Conservation (phyloP, 2,113 vertebrate genomes). For the Cephalopterus ornatus region DNA sequence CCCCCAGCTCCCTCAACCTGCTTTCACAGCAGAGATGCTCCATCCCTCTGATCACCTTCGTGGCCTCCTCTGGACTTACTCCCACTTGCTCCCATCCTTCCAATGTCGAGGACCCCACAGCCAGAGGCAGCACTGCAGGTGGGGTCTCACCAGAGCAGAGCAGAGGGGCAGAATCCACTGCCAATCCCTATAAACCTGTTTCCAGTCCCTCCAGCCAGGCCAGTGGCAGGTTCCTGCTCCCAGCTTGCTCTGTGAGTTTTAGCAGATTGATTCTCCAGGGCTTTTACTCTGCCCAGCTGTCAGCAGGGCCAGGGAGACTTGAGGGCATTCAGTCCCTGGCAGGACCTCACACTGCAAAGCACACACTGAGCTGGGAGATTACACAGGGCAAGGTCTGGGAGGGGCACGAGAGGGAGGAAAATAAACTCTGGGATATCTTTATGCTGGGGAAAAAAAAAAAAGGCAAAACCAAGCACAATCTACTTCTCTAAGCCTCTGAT, state of each 20-base stretch:
- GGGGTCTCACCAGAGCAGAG: neutral
- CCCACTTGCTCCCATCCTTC: accelerated
- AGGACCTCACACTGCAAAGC: neutral
- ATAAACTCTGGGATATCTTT: neutral
- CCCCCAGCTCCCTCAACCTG: neutral
- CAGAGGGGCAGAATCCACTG: accelerated
- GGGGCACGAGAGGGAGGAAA: neutral
- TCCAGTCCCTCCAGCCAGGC: neutral
- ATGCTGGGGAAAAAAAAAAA: neutral
- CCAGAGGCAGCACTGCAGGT: neutral
- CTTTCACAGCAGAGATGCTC: neutral
- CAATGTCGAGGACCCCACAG: neutral
- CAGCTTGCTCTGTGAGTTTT: neutral
- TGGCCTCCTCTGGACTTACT: neutral
- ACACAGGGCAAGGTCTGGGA: neutral
- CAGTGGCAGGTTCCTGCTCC: neutral
- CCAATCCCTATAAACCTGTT: neutral
- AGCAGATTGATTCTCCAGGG: neutral
- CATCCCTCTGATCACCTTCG: neutral
- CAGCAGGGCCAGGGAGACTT: neutral
- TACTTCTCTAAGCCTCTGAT: neutral
- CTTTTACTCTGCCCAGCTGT: neutral
- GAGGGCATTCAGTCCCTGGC: neutral
- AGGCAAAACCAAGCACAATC: neutral
- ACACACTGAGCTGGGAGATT: neutral